These are phyloP conservation scores for Apocheima hispidaria DNA, from an alignment of 2,888 invertebrate genomes.

Conservation along the genomic window DNA sequence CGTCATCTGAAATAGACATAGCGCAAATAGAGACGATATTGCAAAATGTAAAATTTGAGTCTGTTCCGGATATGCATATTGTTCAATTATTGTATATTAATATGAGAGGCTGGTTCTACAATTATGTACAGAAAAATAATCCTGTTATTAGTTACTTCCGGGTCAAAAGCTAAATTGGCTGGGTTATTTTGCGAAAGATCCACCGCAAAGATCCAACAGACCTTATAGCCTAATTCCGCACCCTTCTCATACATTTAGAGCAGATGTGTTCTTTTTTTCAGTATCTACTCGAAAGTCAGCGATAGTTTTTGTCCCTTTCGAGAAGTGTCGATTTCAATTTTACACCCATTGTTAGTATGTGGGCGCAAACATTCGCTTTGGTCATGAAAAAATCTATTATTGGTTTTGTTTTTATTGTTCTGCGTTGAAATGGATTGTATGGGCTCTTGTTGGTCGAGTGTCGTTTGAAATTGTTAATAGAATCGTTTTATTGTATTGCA, in stretches of 20 bases:
- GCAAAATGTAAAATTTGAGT: too few relatives aligned
- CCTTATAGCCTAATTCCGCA: neutral
- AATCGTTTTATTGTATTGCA: conserved; percentile 8
- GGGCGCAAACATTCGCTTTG: conserved; percentile 40
- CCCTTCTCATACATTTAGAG: neutral
- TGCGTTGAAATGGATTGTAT: conserved; percentile 14
- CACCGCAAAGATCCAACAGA: too few relatives aligned
- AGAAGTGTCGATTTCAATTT: conserved; percentile 45
- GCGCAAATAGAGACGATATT: too few relatives aligned
- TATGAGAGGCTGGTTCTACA: too few relatives aligned
- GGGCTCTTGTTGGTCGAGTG: conserved; percentile 10
- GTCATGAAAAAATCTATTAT: conserved; percentile 27
- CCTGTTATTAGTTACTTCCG: too few relatives aligned
- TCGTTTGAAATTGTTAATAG: neutral
- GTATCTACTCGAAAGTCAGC: conserved; percentile 23
- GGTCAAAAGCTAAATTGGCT: too few relatives aligned
- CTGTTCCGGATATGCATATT: too few relatives aligned
- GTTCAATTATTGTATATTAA: too few relatives aligned
- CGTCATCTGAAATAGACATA: too few relatives aligned
- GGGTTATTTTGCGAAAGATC: too few relatives aligned
- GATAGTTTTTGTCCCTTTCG: conserved; percentile 30
- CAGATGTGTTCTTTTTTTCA: conserved; percentile 38
- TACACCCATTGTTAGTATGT: conserved; percentile 36
- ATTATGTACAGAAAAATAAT: too few relatives aligned
- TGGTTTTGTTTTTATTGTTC: conserved; percentile 8